A percentile compares a stretch with the other conserved stretches of the same genome.
Evolutionary conservation across 2,888 invertebrate genomes (phyloP).

Genomic region (Anodontia alba): DNA sequence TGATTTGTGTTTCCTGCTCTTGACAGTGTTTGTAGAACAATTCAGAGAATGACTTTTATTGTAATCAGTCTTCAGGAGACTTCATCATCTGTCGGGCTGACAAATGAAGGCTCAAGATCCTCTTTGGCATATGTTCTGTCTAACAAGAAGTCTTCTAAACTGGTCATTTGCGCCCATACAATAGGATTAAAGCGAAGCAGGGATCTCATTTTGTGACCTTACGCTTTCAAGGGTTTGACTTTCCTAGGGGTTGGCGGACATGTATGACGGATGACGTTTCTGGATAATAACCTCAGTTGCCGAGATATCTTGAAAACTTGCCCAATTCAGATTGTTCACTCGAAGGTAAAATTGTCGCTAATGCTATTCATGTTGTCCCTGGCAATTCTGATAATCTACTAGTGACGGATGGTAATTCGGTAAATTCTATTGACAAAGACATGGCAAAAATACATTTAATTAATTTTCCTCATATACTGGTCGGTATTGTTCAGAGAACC

Average conservation of each 20-base stretch:
- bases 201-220: conserved; percentile 48
- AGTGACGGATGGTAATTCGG: conserved; percentile 7
- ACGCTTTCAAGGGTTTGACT: conserved; percentile 43
- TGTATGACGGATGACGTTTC: conserved; percentile 13
- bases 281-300: conserved; percentile 9
- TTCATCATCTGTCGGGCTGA: conserved; percentile 37
- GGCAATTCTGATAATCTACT: conserved; percentile 4
- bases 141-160: conserved; percentile 40
- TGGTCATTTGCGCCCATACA: conserved; percentile 59
- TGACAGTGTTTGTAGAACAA: conserved; percentile 58
- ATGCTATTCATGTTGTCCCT: conserved; percentile 27
- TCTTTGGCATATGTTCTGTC: conserved; percentile 57
- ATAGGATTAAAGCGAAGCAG: conserved; percentile 35
- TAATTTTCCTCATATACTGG: conserved; percentile 59
- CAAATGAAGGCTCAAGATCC: conserved; percentile 45
- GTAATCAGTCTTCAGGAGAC: conserved; percentile 20
- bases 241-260: conserved; percentile 19
- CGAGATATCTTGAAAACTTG: not conserved
- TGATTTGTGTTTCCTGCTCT: conserved; percentile 53
- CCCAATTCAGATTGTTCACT: conserved; percentile 58
- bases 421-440: conserved; percentile 36
- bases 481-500: not conserved
- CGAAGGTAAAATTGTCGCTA: conserved; percentile 52
- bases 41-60: conserved; percentile 45
- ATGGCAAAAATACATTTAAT: conserved; percentile 54